phyloP scores from a whole-genome alignment of 2,113 vertebrate genomes.

The Aramus guarauna region DNA sequence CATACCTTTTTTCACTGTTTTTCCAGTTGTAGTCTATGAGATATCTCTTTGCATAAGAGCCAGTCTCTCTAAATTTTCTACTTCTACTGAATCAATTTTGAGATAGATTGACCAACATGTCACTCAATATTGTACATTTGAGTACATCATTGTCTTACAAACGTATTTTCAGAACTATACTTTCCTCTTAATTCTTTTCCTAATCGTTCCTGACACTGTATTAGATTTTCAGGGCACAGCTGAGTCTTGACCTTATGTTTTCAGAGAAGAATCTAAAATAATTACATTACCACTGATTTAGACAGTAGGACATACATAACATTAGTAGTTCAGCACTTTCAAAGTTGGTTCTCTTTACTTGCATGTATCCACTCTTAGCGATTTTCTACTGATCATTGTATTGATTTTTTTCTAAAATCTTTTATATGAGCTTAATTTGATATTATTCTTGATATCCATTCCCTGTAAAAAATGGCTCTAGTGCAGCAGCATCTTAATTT shows the following conservation, averaged over 20 bases:
- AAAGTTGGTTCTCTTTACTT: background rate
- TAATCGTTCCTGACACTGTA: background rate
- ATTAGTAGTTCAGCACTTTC: background rate
- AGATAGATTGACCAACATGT: background rate
- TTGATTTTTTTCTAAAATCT: background rate
- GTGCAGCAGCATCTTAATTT: background rate
- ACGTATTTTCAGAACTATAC: background rate
- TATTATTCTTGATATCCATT: background rate
- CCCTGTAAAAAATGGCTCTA: background rate
- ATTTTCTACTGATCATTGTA: background rate
- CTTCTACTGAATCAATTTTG: background rate
- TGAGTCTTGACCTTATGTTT: background rate
- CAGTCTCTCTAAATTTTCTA: background rate
- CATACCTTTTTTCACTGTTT: background rate
- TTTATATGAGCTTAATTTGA: background rate
- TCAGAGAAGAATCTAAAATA: background rate
- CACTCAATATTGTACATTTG: background rate
- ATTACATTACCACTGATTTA: background rate
- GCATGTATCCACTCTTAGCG: background rate
- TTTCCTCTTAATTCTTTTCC: background rate
- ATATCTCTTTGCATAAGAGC: background rate
- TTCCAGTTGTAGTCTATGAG: background rate
- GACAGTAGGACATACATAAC: background rate
- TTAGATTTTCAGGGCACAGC: background rate
- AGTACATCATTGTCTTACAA: background rate